phyloP scores from a whole-genome alignment of 2,888 invertebrate genomes.

The Cheilosia variabilis region DNA sequence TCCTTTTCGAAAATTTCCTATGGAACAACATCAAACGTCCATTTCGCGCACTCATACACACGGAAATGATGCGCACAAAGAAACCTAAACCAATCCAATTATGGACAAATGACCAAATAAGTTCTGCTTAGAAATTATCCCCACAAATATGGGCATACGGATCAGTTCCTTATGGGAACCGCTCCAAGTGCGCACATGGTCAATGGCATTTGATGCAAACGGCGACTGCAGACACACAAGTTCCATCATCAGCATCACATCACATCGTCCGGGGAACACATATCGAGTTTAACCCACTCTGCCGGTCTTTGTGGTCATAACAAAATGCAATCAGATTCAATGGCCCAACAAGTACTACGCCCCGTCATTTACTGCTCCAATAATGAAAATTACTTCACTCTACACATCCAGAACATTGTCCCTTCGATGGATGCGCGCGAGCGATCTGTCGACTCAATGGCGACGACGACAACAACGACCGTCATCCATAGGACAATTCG shows the following conservation, averaged over 20 bases:
- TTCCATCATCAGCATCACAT: slow-evolving; percentile 5
- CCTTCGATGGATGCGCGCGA: slow-evolving; percentile 26
- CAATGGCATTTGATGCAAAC: slow-evolving; percentile 46
- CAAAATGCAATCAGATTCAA: slow-evolving; percentile 64
- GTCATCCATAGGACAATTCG: slow-evolving; percentile 33
- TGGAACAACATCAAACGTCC: neutral
- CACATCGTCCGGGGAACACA: slow-evolving; percentile 5
- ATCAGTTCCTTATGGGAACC: slow-evolving; percentile 45
- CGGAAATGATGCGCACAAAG: slow-evolving; percentile 11
- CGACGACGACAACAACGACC: slow-evolving; percentile 22
- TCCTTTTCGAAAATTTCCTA: neutral
- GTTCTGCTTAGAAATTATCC: slow-evolving; percentile 39
- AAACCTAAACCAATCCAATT: slow-evolving; percentile 43
- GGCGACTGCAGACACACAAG: neutral
- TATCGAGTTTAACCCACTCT: slow-evolving; percentile 29
- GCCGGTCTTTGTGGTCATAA: slow-evolving; percentile 27
- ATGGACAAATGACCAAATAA: slow-evolving; percentile 53
- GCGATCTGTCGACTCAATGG: slow-evolving; percentile 10
- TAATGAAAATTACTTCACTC: slow-evolving; percentile 63
- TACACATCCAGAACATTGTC: slow-evolving; percentile 51
- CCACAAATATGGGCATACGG: slow-evolving; percentile 47
- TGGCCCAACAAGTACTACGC: slow-evolving; percentile 54
- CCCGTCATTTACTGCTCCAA: slow-evolving; percentile 63
- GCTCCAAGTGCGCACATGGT: slow-evolving; percentile 29
- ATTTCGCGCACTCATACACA: neutral